These are phyloP conservation scores for Limosa lapponica DNA, from an alignment of 2,797 vertebrate species.

Conservation along the genomic window DNA sequence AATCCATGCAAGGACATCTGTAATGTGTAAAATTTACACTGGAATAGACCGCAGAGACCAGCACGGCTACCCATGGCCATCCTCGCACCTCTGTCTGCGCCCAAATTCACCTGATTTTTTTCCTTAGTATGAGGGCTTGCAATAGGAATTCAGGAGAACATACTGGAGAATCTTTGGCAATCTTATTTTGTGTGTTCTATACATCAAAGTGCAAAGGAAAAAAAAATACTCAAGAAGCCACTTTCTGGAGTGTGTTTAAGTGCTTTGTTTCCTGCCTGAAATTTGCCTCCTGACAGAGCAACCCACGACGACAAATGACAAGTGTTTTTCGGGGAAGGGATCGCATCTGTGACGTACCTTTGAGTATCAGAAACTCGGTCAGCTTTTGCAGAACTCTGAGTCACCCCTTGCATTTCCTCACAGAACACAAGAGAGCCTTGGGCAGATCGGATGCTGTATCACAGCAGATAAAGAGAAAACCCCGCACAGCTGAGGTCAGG, in stretches of 20 bases:
- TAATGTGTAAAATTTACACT: neutral
- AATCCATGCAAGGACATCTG: neutral
- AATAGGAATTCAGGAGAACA: neutral
- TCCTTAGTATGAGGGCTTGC: neutral
- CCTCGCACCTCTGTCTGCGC: neutral
- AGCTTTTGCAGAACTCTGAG: neutral
- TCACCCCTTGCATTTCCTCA: neutral
- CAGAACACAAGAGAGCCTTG: neutral
- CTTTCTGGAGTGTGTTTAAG: neutral
- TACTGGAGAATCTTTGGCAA: neutral
- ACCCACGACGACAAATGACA: neutral
- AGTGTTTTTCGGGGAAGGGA: neutral
- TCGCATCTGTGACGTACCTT: neutral
- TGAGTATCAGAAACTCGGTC: neutral
- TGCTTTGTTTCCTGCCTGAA: neutral
- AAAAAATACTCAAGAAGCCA: neutral
- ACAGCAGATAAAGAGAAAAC: neutral
- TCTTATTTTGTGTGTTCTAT: neutral
- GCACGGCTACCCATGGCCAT: neutral
- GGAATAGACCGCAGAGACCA: neutral
- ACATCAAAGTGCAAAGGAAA: neutral
- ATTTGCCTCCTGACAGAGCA: neutral
- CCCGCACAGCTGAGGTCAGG: neutral
- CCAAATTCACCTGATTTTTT: neutral
- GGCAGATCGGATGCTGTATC: neutral